A percentile compares a stretch with the other conserved stretches of the same genome.
Evolutionary conservation across 2,888 invertebrate species (phyloP).

Genomic region (Drosophila siamana): DNA sequence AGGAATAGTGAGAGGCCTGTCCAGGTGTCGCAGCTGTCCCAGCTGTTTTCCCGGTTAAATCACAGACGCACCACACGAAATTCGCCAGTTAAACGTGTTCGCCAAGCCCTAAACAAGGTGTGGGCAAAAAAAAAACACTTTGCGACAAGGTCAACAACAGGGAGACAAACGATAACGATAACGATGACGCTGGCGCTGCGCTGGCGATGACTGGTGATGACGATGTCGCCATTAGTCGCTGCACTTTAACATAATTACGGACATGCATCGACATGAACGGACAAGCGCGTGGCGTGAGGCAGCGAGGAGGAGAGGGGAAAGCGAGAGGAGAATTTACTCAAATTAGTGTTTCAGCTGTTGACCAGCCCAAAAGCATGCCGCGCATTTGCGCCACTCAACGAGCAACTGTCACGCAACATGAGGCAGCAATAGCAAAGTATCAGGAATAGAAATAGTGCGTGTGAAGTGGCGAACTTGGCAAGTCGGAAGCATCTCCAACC

Average conservation of each 20-base stretch:
- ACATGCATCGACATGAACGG: slow-evolving; percentile 35
- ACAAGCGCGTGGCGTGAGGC: no score
- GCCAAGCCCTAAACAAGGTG: slow-evolving; percentile 20
- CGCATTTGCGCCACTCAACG: slow-evolving; percentile 36
- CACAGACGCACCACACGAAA: slow-evolving; percentile 11
- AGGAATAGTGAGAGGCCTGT: not conserved
- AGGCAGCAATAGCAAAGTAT: not conserved
- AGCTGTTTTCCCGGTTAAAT: slow-evolving; percentile 18
- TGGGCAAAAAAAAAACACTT: slow-evolving; percentile 19
- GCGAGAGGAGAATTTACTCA: slow-evolving; percentile 3
- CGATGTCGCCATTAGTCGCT: slow-evolving; percentile 15
- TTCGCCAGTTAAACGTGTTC: slow-evolving; percentile 2
- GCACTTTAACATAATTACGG: slow-evolving; percentile 36
- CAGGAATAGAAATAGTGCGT: not conserved
- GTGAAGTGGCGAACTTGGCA: slow-evolving; percentile 8
- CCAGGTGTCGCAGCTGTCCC: slow-evolving; percentile 29
- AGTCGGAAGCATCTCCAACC: slow-evolving; percentile 9
- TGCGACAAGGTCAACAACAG: slow-evolving; percentile 21
- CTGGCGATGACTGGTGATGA: slow-evolving; percentile 20
- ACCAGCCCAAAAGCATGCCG: slow-evolving; percentile 57
- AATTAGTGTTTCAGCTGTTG: slow-evolving; percentile 28
- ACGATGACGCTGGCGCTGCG: slow-evolving; percentile 4
- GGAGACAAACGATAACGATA: slow-evolving; percentile 20
- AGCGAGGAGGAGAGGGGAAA: not conserved
- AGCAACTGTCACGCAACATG: slow-evolving; percentile 42